Percentiles rank a stretch among this genome's conserved stretches.
Evolutionary conservation across 1,140 invertebrate species (phyloP).

Genomic region (Triops longicaudatus): DNA sequence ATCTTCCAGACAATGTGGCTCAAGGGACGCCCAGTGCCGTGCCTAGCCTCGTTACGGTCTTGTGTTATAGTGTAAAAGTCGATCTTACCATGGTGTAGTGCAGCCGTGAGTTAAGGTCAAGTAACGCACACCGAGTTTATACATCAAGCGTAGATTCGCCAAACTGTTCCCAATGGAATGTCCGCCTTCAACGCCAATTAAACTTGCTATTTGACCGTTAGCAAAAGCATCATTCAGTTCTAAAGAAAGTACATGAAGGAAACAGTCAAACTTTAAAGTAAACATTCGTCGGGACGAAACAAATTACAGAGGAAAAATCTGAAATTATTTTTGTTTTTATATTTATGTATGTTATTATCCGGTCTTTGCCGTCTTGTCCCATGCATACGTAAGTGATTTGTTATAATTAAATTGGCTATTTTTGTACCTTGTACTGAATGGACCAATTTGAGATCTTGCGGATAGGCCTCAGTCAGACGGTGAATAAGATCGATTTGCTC

Average conservation of each 20-base stretch:
- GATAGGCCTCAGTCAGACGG: constrained; percentile 70
- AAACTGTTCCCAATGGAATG: constrained; percentile 75
- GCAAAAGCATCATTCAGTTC: constrained; percentile 41
- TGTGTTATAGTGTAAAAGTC: too few relatives aligned
- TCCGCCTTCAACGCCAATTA: constrained; percentile 55
- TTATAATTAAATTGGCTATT: neutral
- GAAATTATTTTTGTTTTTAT: too few relatives aligned
- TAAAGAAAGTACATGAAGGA: constrained; percentile 31
- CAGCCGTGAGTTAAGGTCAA: constrained; percentile 79
- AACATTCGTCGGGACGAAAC: neutral
- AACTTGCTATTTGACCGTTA: constrained; percentile 42
- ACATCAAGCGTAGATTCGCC: constrained; percentile 68
- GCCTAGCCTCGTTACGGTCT: too few relatives aligned
- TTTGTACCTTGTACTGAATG: constrained; percentile 60
- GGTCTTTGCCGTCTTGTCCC: too few relatives aligned
- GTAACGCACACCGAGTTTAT: constrained; percentile 71
- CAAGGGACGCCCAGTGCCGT: too few relatives aligned
- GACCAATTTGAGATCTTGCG: constrained; percentile 65
- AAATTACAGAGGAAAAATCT: too few relatives aligned
- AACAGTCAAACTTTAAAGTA: neutral
- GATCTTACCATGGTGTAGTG: constrained; percentile 72
- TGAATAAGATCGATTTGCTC: constrained; percentile 35
- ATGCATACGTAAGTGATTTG: too few relatives aligned
- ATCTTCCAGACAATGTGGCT: too few relatives aligned
- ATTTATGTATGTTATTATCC: too few relatives aligned